A percentile compares a stretch with the other conserved stretches of the same genome.
Evolutionary conservation across 2,888 invertebrate genomes (phyloP).

Genomic region (Acleris cristana): DNA sequence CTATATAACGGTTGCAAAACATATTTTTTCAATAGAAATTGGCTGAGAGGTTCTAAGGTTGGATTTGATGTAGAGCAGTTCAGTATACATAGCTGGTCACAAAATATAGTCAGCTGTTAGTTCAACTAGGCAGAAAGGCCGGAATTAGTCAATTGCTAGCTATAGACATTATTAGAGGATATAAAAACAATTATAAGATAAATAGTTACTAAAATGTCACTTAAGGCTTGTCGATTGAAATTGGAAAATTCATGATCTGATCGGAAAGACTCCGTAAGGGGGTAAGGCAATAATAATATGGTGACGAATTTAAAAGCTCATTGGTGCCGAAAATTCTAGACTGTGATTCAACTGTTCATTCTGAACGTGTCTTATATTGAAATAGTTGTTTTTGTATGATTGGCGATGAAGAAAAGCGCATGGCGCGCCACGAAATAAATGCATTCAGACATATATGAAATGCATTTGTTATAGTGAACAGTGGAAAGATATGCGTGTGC

Average conservation of each 20-base stretch:
- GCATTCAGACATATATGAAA: slow-evolving; percentile 61
- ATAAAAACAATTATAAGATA: slow-evolving; percentile 63
- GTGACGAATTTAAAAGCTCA: slow-evolving; percentile 82
- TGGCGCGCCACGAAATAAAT: slow-evolving; percentile 17
- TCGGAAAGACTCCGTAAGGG: slow-evolving; percentile 58
- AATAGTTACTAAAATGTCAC: slow-evolving; percentile 61
- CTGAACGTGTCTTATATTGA: slow-evolving; percentile 83
- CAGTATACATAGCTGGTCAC: slow-evolving; percentile 72
- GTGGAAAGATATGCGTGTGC: background rate
- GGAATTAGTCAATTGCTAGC: slow-evolving; percentile 83
- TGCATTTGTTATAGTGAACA: slow-evolving; percentile 62
- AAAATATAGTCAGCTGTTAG: slow-evolving; percentile 69
- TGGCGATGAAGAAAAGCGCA: slow-evolving; percentile 60
- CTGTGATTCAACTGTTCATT: slow-evolving; percentile 84
- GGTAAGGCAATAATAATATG: slow-evolving; percentile 58
- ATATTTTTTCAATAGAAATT: slow-evolving; percentile 79
- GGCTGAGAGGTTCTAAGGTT: slow-evolving; percentile 61
- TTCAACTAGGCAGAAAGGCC: slow-evolving; percentile 74
- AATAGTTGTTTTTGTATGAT: slow-evolving; percentile 82
- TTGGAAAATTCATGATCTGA: slow-evolving; percentile 56
- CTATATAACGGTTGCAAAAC: slow-evolving; percentile 65
- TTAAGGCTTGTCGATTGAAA: slow-evolving; percentile 70
- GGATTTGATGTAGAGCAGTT: slow-evolving; percentile 57
- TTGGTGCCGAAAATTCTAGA: slow-evolving; percentile 83
- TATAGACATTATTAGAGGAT: slow-evolving; percentile 73